Base-by-base conservation (phyloP, 2,888 invertebrate genomes). In the Ennomos quercinarius region DNA sequence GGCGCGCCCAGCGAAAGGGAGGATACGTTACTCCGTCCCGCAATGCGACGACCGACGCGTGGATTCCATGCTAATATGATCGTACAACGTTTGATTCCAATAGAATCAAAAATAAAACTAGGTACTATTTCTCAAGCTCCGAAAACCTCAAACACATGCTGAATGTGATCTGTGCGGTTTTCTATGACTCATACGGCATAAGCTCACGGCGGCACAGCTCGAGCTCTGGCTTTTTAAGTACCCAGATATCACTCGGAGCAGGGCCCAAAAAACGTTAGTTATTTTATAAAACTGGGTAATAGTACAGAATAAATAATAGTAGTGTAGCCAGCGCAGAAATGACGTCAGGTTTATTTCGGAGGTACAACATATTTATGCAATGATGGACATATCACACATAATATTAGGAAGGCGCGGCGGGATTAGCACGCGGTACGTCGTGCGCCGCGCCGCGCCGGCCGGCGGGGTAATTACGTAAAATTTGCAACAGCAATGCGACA, bases 21-120 rank as follows among this genome's bases (percentile, higher is more conserved):
- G 81, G 73, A 74, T 74, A 85, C 81, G 80, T 85, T 86, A 84
- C 81, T 78, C 83, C 84, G 84, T 79, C 83, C 91, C 87, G 91
- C 91, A 91, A 83, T 91, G 91, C 91, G 91, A 86, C 90, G 79
- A 78, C 76, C 90, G 78, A 78, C 76, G 75, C 78, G 76, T 74
- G 72, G 70, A 63, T 63, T 56, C 12, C 36, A 60, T 55, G 59
- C 44, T 49, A 53, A 51, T 55, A 13, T 40, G 45, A 17, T 58
- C 60, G 11, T 27, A 6, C 27, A 27, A 6, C 6, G 0, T 27
- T 27, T 27, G 27, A 27, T 27, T 27, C 27, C n/a, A n/a, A n/a
- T n/a, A n/a, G 27, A 27, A 5, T 8, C 43, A 43, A n/a, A 43
- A 27, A 43, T 39, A 39, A 6, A 27, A 39, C 11, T n/a, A n/a